phyloP scores from a whole-genome alignment of 2,888 invertebrate genomes.

The Tyria jacobaeae region DNA sequence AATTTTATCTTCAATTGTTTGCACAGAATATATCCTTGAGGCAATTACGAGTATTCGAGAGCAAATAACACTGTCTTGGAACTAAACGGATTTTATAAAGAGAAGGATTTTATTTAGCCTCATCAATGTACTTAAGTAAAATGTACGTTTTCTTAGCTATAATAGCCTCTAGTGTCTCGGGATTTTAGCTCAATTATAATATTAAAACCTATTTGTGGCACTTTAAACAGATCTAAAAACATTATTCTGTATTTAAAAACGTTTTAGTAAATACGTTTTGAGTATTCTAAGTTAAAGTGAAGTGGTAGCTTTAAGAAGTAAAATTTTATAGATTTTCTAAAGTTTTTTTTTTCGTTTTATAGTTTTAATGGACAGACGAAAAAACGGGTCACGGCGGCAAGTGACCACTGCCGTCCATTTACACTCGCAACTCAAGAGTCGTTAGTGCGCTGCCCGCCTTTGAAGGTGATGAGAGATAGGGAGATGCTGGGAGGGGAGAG shows the following conservation, averaged over 20 bases:
- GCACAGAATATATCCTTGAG: background rate
- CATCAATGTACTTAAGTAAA: slow-evolving; percentile 29
- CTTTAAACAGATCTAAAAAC: slow-evolving; percentile 18
- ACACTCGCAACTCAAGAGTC: too few species aligned
- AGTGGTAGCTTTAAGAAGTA: too few species aligned
- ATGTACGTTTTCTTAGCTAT: slow-evolving; percentile 22
- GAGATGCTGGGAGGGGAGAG: too few species aligned
- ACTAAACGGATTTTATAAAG: slow-evolving; percentile 3
- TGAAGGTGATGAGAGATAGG: too few species aligned
- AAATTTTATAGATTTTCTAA: too few species aligned
- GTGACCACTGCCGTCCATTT: too few species aligned
- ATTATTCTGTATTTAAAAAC: slow-evolving; percentile 10
- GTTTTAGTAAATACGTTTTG: background rate
- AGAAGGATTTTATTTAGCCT: slow-evolving; percentile 18
- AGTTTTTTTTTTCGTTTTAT: too few species aligned
- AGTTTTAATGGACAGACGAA: too few species aligned
- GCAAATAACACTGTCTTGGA: background rate
- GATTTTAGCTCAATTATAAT: slow-evolving; percentile 32
- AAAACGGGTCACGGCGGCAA: too few species aligned
- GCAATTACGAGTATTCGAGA: background rate
- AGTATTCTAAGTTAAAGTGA: too few species aligned
- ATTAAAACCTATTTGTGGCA: slow-evolving; percentile 33
- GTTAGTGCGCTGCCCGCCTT: too few species aligned
- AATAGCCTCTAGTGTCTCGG: slow-evolving; percentile 26
- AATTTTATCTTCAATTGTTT: slow-evolving; percentile 4